Evolutionary conservation across 2,113 vertebrate genomes (phyloP), one percentile per base, ranked within the genome.

Genomic region (Leptodactylus fuscus): DNA sequence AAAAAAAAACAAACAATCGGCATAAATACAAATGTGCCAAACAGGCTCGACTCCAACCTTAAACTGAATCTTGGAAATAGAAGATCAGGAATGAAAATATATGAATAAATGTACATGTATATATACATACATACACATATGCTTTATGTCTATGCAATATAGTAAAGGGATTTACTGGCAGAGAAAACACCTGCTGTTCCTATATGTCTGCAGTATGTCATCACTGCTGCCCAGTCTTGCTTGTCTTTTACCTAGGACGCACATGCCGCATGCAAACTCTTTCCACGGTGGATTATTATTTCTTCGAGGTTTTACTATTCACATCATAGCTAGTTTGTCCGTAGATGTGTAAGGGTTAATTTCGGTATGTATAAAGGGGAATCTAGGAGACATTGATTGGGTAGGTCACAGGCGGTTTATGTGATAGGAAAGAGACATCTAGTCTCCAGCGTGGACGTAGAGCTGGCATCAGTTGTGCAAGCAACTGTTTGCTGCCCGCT

Each of bases 391-490:
- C 65, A 86, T 86, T 60, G 77, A 90, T 2, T 67, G 85, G 67
- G 88, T 80, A 81, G 81, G 1, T 89, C 87, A 87, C 87, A 92
- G 90, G 85, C 76, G 90, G 87, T 88, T 89, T 83, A 48, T 90
- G 83, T 91, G 88, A 88, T 81, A 87, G 89, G 92, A 88, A 89
- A 91, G 85, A 93, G 90, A 89, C 88, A 80, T 84, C 88, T 87
- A 76, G 89, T 89, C 90, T 92, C 89, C 89, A 87, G 87, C 83
- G 69, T 62, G 9, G 85, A 82, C 81, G 53, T 32, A 29, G 34
- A 53, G 20, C 81, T 88, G 86, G 88, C 89, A 87, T 88, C 70
- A 65, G 65, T 81, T 87, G 32, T 88, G 77, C 81, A 88, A 86
- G 89, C 89, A 89, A 90, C 38, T 34, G 88, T 85, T 87, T 77